These are phyloP conservation scores for Copidosoma floridanum DNA, from an alignment of 1,140 invertebrate species.

Conservation along the genomic window DNA sequence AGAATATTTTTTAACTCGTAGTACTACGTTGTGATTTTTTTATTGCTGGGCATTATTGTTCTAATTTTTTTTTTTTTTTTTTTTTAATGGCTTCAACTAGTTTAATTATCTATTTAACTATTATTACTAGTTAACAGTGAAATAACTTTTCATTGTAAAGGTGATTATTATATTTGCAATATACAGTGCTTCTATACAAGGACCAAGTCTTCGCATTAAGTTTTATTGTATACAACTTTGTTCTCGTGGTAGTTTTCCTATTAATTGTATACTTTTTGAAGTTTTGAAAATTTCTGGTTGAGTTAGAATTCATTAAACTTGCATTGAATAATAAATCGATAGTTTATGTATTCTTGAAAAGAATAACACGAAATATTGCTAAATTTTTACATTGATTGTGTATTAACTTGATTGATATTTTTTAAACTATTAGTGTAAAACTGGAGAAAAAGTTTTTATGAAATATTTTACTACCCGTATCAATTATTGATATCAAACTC, in stretches of 20 bases:
- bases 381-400: too few relatives aligned
- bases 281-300: neutral
- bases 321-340: too few relatives aligned
- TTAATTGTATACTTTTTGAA: neutral
- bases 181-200: neutral
- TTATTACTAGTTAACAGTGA: neutral
- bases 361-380: too few relatives aligned
- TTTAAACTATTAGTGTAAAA: too few relatives aligned
- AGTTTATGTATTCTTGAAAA: too few relatives aligned
- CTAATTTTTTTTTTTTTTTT: neutral
- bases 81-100: neutral
- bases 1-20: too few relatives aligned
- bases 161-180: neutral
- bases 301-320: too few relatives aligned
- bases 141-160: neutral
- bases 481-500: neutral
- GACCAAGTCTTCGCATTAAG: neutral
- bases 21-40: too few relatives aligned
- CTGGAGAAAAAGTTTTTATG: too few relatives aligned
- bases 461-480: neutral
- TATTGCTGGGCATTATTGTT: conserved; percentile 7
- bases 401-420: too few relatives aligned
- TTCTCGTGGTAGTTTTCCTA: neutral
- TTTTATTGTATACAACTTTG: neutral
- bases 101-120: neutral